phyloP scores from a whole-genome alignment of 2,888 invertebrate genomes.

The Atrina japonica region DNA sequence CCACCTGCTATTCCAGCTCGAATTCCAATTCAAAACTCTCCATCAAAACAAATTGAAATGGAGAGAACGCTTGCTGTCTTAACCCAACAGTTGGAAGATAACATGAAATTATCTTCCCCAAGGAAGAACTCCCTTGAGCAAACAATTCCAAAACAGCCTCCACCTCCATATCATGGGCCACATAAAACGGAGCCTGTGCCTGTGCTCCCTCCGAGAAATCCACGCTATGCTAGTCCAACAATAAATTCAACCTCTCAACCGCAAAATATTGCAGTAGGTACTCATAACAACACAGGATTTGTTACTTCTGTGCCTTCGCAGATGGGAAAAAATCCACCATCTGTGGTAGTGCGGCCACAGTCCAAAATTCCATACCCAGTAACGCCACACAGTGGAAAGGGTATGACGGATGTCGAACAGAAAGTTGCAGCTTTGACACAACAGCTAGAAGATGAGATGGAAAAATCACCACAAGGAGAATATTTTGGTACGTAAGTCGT shows the following conservation, averaged over 20 bases:
- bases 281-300: conserved; percentile 15
- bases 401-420: conserved; percentile 75
- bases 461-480: conserved; percentile 96
- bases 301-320: conserved; percentile 21
- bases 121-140: conserved; percentile 52
- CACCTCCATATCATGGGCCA: conserved; percentile 79
- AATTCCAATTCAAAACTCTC: conserved; percentile 65
- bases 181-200: conserved; percentile 74
- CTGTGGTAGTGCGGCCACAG: conserved; percentile 53
- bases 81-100: conserved; percentile 75
- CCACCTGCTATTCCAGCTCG: conserved; percentile 68
- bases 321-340: conserved; percentile 47
- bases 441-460: conserved; percentile 85
- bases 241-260: conserved; percentile 44
- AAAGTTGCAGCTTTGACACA: conserved; percentile 78
- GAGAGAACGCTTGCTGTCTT: conserved; percentile 76
- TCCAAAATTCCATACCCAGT: conserved; percentile 67
- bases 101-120: conserved; percentile 64
- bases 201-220: conserved; percentile 57
- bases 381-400: conserved; percentile 66
- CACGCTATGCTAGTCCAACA: conserved; percentile 47
- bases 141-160: conserved; percentile 60
- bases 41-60: conserved; percentile 66
- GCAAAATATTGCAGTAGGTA: conserved; percentile 28
- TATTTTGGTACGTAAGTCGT: conserved; percentile 90